Percentiles rank a stretch among this genome's conserved stretches.
Conservation (phyloP, 2,888 invertebrate genomes). For the Drosophila barbarae region DNA sequence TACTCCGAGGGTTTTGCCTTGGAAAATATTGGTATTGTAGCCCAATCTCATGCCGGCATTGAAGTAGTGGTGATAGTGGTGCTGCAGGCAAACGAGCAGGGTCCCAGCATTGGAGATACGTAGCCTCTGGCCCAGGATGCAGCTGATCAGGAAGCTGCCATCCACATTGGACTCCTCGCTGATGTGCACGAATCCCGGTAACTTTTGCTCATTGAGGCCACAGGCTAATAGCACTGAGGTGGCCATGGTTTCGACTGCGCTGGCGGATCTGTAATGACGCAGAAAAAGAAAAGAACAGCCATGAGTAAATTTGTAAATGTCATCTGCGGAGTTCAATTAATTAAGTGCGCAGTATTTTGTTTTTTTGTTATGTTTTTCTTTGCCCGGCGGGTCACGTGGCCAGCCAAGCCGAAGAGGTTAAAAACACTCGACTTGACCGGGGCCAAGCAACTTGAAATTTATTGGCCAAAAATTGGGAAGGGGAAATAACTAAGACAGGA, state of each 20-base stretch:
- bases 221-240: slow-evolving; percentile 83
- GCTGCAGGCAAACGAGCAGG: slow-evolving; percentile 85
- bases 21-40: slow-evolving; percentile 83
- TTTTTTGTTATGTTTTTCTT: not conserved
- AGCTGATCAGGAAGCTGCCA: slow-evolving; percentile 86
- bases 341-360: slow-evolving; percentile 45
- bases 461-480: slow-evolving; percentile 38
- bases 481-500: slow-evolving; percentile 17
- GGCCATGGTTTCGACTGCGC: slow-evolving; percentile 81
- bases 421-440: slow-evolving; percentile 47
- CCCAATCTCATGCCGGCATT: slow-evolving; percentile 87
- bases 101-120: slow-evolving; percentile 82
- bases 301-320: slow-evolving; percentile 62
- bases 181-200: slow-evolving; percentile 82
- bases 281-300: slow-evolving; percentile 6
- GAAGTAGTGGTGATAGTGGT: slow-evolving; percentile 86
- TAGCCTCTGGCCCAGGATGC: slow-evolving; percentile 83
- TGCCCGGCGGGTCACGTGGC: slow-evolving; percentile 56
- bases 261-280: slow-evolving; percentile 41
- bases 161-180: slow-evolving; percentile 87
- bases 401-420: slow-evolving; percentile 38
- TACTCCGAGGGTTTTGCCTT: slow-evolving; percentile 80
- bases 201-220: slow-evolving; percentile 83
- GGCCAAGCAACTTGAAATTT: slow-evolving; percentile 48
- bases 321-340: slow-evolving; percentile 62